These are phyloP conservation scores for Ptyas mucosa DNA, from an alignment of 2,113 vertebrate species.

Conservation along the genomic window DNA sequence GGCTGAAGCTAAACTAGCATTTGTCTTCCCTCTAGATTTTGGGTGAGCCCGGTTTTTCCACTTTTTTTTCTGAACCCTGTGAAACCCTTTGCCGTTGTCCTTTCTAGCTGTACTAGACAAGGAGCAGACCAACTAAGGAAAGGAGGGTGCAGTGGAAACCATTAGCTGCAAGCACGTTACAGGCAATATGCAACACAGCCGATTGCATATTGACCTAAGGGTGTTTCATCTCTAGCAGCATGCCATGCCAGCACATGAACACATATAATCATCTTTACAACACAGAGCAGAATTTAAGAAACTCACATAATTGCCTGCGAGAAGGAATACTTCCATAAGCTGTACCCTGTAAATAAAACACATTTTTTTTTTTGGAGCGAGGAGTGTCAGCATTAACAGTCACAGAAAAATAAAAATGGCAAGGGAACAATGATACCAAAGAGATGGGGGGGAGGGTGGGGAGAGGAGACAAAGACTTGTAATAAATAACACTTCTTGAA, in stretches of 20 bases:
- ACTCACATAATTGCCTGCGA: slow-evolving; percentile 82
- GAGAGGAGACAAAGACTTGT: slow-evolving; percentile 34
- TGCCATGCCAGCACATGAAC: slow-evolving; percentile 80
- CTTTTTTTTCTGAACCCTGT: slow-evolving; percentile 19
- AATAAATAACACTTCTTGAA: slow-evolving; percentile 41
- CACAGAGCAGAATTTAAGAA: slow-evolving; percentile 73
- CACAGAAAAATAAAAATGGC: slow-evolving; percentile 58
- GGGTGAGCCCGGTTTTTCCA: slow-evolving; percentile 48
- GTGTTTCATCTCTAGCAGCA: slow-evolving; percentile 65
- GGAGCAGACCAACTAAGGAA: slow-evolving; percentile 56
- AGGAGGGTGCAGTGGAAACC: slow-evolving; percentile 56
- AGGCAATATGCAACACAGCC: slow-evolving; percentile 71
- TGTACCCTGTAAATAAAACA: slow-evolving; percentile 83
- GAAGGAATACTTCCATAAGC: slow-evolving; percentile 78
- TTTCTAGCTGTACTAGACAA: slow-evolving; percentile 51
- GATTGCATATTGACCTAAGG: slow-evolving; percentile 73
- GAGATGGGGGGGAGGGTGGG: neutral
- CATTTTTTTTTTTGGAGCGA: slow-evolving; percentile 71
- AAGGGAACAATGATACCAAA: slow-evolving; percentile 54
- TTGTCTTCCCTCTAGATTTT: slow-evolving; percentile 66
- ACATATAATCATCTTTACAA: slow-evolving; percentile 73
- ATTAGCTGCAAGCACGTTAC: slow-evolving; percentile 56
- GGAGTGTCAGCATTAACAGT: slow-evolving; percentile 67
- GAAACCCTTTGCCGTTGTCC: slow-evolving; percentile 17
- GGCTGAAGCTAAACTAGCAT: neutral